Evolutionary conservation across 2,888 invertebrate species (phyloP).

Genomic region (Epistrophe grossulariae): DNA sequence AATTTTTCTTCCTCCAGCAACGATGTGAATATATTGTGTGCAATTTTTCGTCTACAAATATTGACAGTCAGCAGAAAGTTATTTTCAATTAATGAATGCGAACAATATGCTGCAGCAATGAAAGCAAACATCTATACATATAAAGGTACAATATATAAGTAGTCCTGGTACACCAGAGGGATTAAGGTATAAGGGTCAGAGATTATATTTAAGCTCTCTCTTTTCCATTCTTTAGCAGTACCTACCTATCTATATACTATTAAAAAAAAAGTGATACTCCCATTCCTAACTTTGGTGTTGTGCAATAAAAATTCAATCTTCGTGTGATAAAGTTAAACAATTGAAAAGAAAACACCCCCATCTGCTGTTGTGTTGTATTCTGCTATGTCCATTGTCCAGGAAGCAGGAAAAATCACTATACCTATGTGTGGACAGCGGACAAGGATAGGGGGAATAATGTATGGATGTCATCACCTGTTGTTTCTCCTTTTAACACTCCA

Average conservation of each 20-base stretch:
- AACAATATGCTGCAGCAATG: conserved; percentile 40
- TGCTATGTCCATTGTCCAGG: neutral
- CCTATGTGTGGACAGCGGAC: too few species aligned
- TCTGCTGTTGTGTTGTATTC: conserved; percentile 9
- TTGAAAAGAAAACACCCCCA: conserved; percentile 32
- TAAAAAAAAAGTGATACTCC: neutral
- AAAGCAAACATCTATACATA: too few species aligned
- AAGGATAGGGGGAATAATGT: neutral
- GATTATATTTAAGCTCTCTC: conserved; percentile 48
- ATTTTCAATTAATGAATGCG: neutral
- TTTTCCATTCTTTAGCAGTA: neutral
- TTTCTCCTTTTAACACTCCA: conserved; percentile 35
- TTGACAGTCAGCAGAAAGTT: neutral
- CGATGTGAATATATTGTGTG: conserved; percentile 21
- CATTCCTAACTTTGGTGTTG: neutral
- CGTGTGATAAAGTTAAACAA: conserved; percentile 62
- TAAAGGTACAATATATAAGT: too few species aligned
- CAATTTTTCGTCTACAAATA: conserved; percentile 6
- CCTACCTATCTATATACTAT: too few species aligned
- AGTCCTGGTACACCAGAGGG: neutral
- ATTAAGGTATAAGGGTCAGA: conserved; percentile 46
- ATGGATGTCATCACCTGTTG: conserved; percentile 63
- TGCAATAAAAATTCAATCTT: conserved; percentile 69
- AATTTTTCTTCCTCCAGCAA: conserved; percentile 14
- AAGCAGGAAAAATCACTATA: neutral